Percentiles rank a stretch among this genome's conserved stretches.
These are phyloP conservation scores for Cryptocheilus praepositus DNA, from an alignment of 2,888 invertebrate genomes.

Conservation along the genomic window DNA sequence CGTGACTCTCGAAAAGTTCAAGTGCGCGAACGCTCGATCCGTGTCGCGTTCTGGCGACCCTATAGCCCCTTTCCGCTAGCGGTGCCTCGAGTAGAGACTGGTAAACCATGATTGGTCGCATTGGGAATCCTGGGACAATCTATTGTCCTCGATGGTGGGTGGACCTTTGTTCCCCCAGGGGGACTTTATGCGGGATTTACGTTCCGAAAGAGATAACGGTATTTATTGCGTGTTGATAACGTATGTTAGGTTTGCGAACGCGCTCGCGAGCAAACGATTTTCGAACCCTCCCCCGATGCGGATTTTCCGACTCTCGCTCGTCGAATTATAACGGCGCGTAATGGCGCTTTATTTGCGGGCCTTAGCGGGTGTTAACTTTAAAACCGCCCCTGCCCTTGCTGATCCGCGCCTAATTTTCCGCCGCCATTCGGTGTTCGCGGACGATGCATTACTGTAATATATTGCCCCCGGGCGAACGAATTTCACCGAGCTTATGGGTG, in stretches of 20 bases:
- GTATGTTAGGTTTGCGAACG: constrained; percentile 5
- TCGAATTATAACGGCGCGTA: constrained; percentile 4
- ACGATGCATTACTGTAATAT: constrained; percentile 35
- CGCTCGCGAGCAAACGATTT: constrained; percentile 5
- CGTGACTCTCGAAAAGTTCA: no score
- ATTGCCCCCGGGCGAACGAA: constrained; percentile 17
- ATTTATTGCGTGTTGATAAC: constrained; percentile 46
- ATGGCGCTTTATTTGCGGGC: constrained; percentile 19
- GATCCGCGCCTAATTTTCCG: constrained; percentile 33
- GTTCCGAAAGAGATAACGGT: constrained; percentile 45
- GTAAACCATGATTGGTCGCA: constrained; percentile 32
- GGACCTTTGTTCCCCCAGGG: constrained; percentile 18
- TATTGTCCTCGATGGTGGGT: constrained; percentile 23
- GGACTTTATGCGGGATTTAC: constrained; percentile 44
- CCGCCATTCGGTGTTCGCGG: neutral
- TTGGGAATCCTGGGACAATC: constrained; percentile 37
- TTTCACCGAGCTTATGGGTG: constrained; percentile 40
- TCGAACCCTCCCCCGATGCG: neutral
- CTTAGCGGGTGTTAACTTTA: constrained; percentile 2
- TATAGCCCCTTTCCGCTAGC: no score
- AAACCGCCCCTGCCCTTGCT: constrained; percentile 8
- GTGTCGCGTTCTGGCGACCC: no score
- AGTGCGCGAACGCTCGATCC: no score
- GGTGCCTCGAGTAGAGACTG: neutral
- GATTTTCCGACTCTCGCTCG: neutral